Conservation (phyloP, 1,140 invertebrate genomes). For the Drosophila triauraria region DNA sequence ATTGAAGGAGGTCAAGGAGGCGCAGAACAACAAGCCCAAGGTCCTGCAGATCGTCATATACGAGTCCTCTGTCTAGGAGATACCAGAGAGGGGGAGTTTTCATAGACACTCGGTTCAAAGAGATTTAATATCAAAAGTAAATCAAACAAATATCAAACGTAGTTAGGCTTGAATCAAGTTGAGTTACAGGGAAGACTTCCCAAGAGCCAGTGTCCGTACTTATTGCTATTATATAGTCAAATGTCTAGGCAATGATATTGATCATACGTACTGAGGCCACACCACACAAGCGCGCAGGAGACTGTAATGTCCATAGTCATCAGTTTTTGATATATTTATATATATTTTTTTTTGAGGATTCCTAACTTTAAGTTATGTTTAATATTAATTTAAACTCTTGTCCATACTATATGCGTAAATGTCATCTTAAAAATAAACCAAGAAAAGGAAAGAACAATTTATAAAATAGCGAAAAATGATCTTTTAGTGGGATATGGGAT, state of each 20-base stretch:
- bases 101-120: conserved; percentile 12
- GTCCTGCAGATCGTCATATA: conserved; percentile 94
- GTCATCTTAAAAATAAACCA: conserved; percentile 64
- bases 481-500: background rate
- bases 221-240: conserved; percentile 64
- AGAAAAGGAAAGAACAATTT: conserved; percentile 49
- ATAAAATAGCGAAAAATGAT: background rate
- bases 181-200: conserved; percentile 50
- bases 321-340: conserved; percentile 6
- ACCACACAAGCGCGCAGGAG: conserved; percentile 1
- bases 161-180: conserved; percentile 46
- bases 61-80: conserved; percentile 89
- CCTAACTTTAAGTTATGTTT: conserved; percentile 46
- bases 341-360: conserved; percentile 51
- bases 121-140: conserved; percentile 22
- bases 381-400: conserved; percentile 39
- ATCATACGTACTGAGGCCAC: conserved; percentile 71
- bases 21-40: conserved; percentile 86
- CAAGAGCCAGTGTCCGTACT: conserved; percentile 46
- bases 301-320: conserved; percentile 27
- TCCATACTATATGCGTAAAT: conserved; percentile 50
- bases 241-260: conserved; percentile 74
- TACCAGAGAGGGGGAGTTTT: conserved; percentile 21
- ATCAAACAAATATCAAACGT: conserved; percentile 53
- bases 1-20: conserved; percentile 86